Percentiles rank a stretch among this genome's conserved stretches.
phyloP scores from a whole-genome alignment of 2,797 vertebrate genomes.

The Nothura maculosa region DNA sequence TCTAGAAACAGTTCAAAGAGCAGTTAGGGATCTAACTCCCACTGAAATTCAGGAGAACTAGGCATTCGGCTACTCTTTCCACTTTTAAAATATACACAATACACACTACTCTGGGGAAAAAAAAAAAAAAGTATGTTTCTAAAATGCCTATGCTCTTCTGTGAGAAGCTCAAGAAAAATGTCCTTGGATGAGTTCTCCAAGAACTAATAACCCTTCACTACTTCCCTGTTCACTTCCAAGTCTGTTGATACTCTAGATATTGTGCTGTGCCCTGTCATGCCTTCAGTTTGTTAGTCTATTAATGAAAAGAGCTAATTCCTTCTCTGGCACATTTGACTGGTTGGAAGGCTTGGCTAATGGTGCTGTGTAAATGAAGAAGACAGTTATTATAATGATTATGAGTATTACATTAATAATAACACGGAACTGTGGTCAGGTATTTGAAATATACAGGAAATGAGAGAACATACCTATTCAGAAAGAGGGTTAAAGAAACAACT shows the following conservation, averaged over 20 bases:
- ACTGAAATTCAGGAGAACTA: background rate
- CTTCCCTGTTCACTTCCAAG: background rate
- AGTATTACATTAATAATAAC: slow-evolving; percentile 15
- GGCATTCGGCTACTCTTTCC: background rate
- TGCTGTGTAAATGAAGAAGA: slow-evolving; percentile 30
- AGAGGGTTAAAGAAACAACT: background rate
- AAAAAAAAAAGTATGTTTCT: background rate
- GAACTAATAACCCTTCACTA: background rate
- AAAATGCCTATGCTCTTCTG: background rate
- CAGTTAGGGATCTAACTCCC: background rate
- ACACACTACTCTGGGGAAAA: background rate
- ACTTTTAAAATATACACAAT: background rate
- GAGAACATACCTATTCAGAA: background rate
- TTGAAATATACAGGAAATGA: background rate
- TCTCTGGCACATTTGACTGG: background rate
- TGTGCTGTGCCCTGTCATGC: background rate
- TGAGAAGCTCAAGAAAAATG: background rate
- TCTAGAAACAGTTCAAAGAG: background rate
- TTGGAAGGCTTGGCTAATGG: slow-evolving; percentile 32
- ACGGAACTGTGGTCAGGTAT: slow-evolving; percentile 19
- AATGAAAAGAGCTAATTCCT: slow-evolving; percentile 39
- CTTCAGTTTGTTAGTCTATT: slow-evolving; percentile 16
- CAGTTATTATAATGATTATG: slow-evolving; percentile 1
- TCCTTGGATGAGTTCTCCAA: background rate
- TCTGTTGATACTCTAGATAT: background rate